Base-by-base conservation (phyloP, 1,140 invertebrate genomes). In the Oscheius sp. region DNA sequence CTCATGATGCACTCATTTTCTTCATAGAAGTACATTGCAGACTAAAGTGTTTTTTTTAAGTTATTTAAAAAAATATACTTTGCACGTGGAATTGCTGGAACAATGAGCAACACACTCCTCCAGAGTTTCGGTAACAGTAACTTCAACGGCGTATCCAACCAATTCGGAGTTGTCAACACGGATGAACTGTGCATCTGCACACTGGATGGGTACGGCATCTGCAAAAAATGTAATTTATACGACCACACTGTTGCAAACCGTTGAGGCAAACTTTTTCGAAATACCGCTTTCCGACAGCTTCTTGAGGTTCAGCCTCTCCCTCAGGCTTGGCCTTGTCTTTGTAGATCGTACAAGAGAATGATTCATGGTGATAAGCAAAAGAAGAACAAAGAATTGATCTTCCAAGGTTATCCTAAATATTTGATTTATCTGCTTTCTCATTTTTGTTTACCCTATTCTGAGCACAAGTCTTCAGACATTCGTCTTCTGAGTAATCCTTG, bases 11-110 rank as follows among this genome's bases (percentile, higher is more conserved):
- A 83, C 55, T 83, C 81, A 3, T 81, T 82, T 63, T 83, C 81
- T 69, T 83, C 81, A 49, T 84, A 83, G 73, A 83, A 83, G 64
- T 82, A 83, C 79, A 83, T 84, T 15, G 82, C 81, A 13, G 81
- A 83, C 79, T 82, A 55, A 35, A 75, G 65, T 34, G 32, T 68
- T 63, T 15, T 0, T 2, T 4, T 38, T 26, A 59, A 55, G 0
- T 35, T 38, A 34, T 29, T 42, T 2, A 7, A 4, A 10, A 23
- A 26, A 1, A 20, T 1, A 59, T 59, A 81, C 77, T 38, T 81
- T 82, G 81, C 80, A 81, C 29, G 68, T 46, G 42, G 81, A 78
- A 68, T 84, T 79, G 31, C 71, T 46, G 4, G 84, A 67, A 68
- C 81, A 82, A 23, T 82, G 66, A 61, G 68, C 70, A 35, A 81